Base-by-base conservation (phyloP, 2,797 vertebrate genomes). In the Limnodromus scolopaceus region DNA sequence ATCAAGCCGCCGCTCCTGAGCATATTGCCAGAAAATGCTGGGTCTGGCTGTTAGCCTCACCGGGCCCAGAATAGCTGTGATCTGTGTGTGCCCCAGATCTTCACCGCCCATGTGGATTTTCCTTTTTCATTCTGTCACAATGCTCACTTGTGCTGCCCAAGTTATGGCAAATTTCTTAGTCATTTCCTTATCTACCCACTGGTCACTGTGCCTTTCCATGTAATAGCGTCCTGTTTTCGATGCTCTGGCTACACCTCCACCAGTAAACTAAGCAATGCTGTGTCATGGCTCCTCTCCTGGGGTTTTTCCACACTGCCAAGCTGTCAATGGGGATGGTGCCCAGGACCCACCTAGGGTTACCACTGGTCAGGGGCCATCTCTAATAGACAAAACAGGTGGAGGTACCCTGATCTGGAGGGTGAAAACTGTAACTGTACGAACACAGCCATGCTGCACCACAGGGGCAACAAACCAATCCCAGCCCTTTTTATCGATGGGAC, bases 171-270 rank as follows among this genome's bases (percentile, higher is more conserved):
- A 51, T 68, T 49, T 93, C 64, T 87, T 75, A 87, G 54, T 72
- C 38, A 92, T 66, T 70, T 78, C 54, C 51, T 49, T 75, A 28
- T 66, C 75, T 77, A 23, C 34, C 48, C 41, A 83, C 6, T 0
- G 0, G 30, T 45, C 13, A 1, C 32, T 68, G 48, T n/a, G 30
- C 17, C 60, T 72, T 54, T 76, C 60, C 1, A 0, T 4, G 11
- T 64, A 23, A 28, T 1, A 0, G 11, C 13, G 32, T 57, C 34
- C 61, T 78, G 41, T 0, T 49, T 93, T 64, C 6, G 5, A 15
- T 11, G 11, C 16, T 38, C 30, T 43, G 28, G 46, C 53, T 89
- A 30, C 43, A 48, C 25, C 11, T 84, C 34, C 48, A 30, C 45
- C 64, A 66, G 45, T 28, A 53, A 74, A 58, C 55, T 45, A 54